These are phyloP conservation scores for Danio albolineatus DNA, from an alignment of 2,797 vertebrate species.

Conservation along the genomic window DNA sequence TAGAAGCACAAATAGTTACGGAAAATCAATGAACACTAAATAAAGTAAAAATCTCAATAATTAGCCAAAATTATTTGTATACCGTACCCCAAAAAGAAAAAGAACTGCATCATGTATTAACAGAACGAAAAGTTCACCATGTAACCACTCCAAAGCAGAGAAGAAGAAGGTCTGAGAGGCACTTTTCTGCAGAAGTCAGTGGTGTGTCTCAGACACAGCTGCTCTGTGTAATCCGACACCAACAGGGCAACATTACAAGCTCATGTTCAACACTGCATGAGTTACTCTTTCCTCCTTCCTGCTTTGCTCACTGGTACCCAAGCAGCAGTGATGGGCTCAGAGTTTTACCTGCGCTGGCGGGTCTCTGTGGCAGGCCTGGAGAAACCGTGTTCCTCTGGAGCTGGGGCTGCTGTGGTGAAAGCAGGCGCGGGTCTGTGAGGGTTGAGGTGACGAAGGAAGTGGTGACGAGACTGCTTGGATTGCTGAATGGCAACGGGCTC, in stretches of 20 bases:
- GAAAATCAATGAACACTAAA: neutral
- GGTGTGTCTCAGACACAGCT: conserved; percentile 35
- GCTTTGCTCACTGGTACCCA: neutral
- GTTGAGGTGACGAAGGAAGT: conserved; percentile 93
- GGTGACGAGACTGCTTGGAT: conserved; percentile 89
- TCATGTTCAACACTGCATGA: conserved; percentile 7
- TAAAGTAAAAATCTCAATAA: neutral
- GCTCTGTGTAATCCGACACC: conserved; percentile 27
- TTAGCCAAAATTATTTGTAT: neutral
- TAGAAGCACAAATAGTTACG: neutral
- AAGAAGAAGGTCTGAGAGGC: conserved; percentile 3
- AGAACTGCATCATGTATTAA: no score
- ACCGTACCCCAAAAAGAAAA: no score
- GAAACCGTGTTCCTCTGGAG: conserved; percentile 94
- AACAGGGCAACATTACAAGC: conserved; percentile 30
- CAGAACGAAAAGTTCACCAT: neutral
- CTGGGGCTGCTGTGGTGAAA: conserved; percentile 91
- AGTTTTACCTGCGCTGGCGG: conserved; percentile 89
- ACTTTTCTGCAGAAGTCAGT: conserved; percentile 38
- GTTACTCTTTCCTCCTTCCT: conserved; percentile 6
- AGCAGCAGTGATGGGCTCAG: neutral
- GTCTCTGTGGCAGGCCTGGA: conserved; percentile 92
- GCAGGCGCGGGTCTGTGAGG: conserved; percentile 92
- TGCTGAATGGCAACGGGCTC: conserved; percentile 93
- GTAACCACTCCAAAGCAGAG: neutral